phyloP scores from a whole-genome alignment of 2,888 invertebrate species.

The Amblyjoppa proteus region DNA sequence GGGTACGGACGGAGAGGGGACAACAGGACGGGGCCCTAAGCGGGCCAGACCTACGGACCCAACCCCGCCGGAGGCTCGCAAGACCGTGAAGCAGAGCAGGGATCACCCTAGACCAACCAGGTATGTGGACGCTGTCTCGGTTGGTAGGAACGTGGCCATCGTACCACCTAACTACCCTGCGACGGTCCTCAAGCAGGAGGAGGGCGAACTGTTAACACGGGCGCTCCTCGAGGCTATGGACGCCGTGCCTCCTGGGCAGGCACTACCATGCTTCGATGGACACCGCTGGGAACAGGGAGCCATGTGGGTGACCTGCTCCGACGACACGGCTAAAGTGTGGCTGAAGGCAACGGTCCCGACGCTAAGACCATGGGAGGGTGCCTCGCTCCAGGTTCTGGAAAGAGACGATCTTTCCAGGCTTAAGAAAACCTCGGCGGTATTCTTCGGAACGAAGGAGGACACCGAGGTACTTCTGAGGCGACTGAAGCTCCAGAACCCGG shows the following conservation, averaged over 20 bases:
- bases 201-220: conserved; percentile 22
- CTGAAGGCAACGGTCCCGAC: background rate
- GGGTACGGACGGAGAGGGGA: background rate
- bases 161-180: conserved; percentile 5
- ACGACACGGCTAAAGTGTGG: conserved; percentile 21
- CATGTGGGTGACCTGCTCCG: conserved; percentile 46
- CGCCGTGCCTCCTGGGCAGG: conserved; percentile 7
- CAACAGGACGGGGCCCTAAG: background rate
- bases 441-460: background rate
- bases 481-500: conserved; percentile 61
- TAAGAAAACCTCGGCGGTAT: conserved; percentile 24
- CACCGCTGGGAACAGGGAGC: conserved; percentile 21
- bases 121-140: background rate
- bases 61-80: conserved; percentile 16
- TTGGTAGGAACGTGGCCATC: background rate
- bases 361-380: conserved; percentile 16
- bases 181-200: background rate
- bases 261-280: conserved; percentile 46
- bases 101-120: background rate
- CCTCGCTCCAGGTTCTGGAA: conserved; percentile 2
- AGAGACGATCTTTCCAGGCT: conserved; percentile 28
- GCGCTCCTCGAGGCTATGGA: conserved; percentile 36
- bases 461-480: conserved; percentile 42
- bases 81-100: conserved; percentile 16
- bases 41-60: conserved; percentile 18